Evolutionary conservation across 2,888 invertebrate species (phyloP), one percentile per base, ranked within the genome.

Genomic region (Ceriagrion tenellum): DNA sequence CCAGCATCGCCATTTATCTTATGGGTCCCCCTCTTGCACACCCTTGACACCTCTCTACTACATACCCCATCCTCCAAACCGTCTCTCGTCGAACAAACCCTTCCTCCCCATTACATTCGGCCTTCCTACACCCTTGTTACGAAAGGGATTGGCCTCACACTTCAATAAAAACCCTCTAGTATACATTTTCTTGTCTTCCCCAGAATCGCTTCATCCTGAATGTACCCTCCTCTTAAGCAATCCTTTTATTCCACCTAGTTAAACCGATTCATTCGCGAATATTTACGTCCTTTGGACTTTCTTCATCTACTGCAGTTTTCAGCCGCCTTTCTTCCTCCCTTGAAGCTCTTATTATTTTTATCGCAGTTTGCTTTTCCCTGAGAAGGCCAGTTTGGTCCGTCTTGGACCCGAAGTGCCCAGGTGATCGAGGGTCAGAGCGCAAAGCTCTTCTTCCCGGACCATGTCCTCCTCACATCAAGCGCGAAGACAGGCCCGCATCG

Each of bases 191-290:
- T 35, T 35, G 81, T 35, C 35, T 81, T 69, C n/a, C 69, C 81
- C 81, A 4, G 81, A 81, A 81, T 81, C 81, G 30, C 81, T 81
- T 30, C 18, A 81, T 35, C 30, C 81, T 35, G 81, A 81, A 81
- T n/a, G 81, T 35, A 81, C 81, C 81, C 81, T 81, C 13, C n/a
- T 35, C 35, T 1, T 18, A 10, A 81, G 35, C 18, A 81, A 81
- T 81, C 81, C 81, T 81, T 81, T 81, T 35, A 81, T 81, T 81
- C 81, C 81, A 30, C 81, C 16, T 81, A 4, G 30, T 81, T 81
- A 35, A 81, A 81, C 81, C 81, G 81, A 35, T 81, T 35, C 81
- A 18, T 81, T 81, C 35, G 13, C 26, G 18, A 81, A 35, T 81
- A 30, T 35, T 16, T 13, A 3, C 35, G 16, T 13, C n/a, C 81